Evolutionary conservation across 1,140 invertebrate genomes (phyloP).

Genomic region (Battus philenor): DNA sequence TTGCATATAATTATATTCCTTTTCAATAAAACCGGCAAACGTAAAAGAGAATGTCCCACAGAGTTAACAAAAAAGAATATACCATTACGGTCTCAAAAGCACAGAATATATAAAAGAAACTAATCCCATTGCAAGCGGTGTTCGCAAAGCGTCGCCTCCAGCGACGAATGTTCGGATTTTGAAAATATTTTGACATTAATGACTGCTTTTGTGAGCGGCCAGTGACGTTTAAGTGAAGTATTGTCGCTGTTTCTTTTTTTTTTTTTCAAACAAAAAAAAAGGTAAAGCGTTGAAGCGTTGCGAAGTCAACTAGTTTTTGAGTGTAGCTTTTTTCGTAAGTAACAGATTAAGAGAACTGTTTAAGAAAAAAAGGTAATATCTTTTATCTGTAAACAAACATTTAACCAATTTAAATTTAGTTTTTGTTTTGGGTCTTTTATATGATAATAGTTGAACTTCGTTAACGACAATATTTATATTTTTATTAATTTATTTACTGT

Average conservation of each 20-base stretch:
- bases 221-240: constrained; percentile 38
- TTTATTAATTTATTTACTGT: no score
- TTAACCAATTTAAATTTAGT: no score
- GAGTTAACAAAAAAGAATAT: constrained; percentile 3
- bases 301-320: constrained; percentile 7
- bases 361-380: no score
- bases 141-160: constrained; percentile 40
- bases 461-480: no score
- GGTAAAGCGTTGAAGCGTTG: constrained; percentile 10
- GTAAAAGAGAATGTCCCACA: constrained; percentile 15
- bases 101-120: constrained; percentile 7
- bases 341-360: no score
- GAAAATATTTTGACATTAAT: constrained; percentile 65
- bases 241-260: constrained; percentile 25
- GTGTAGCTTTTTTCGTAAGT: constrained; percentile 1
- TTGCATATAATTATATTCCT: no score
- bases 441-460: no score
- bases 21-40: neutral
- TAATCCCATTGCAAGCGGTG: constrained; percentile 27
- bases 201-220: constrained; percentile 37
- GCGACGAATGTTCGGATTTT: constrained; percentile 46
- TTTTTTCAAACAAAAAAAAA: neutral
- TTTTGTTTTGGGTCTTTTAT: no score
- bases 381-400: no score
- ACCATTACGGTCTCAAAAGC: neutral